Evolutionary conservation across 1,140 invertebrate genomes (phyloP), one percentile per base, ranked within the genome.

Genomic region (Bombus superbus): DNA sequence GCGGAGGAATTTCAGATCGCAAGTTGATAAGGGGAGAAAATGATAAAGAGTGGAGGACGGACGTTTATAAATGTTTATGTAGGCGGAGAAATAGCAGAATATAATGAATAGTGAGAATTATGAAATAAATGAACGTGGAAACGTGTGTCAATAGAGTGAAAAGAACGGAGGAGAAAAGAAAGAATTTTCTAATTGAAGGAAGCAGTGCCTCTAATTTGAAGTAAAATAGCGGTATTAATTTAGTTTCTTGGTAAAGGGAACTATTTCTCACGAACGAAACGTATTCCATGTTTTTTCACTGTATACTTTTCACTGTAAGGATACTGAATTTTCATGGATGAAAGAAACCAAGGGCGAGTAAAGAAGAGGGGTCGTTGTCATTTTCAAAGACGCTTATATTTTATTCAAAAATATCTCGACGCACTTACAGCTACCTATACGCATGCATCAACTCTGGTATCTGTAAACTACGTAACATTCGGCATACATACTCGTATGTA

Each of bases 401-500:
- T 81, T 89, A 87, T 81, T 79, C 32, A 32, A 81, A 81, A 85
- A 81, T 71, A 80, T 64, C 79, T 85, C 59, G 47, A 64, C 83
- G 71, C 78, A 73, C 69, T 85, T 85, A 85, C 35, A 85, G 42
- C 78, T 81, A 81, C 44, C 78, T 81, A 62, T 72, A 53, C 81
- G 73, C 73, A 22, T 86, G 59, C 64, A 38, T 59, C 47, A 44
- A 42, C 85, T 83, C 38, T 73, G 74, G 73, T 83, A 76, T 86
- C 81, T 47, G 85, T 77, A 71, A 62, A 71, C 72, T 38, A 59
- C 81, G 64, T 76, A 86, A 77, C 73, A 83, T 83, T 78, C 85
- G 53, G 59, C 85, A 77, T 86, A 86, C 80, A 76, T 86, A 82
- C 85, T 86, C 80, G 32, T 86, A 86, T 86, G 80, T 86, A 86